Evolutionary conservation across 2,113 vertebrate species (phyloP).

Genomic region (Ochotona curzoniae): DNA sequence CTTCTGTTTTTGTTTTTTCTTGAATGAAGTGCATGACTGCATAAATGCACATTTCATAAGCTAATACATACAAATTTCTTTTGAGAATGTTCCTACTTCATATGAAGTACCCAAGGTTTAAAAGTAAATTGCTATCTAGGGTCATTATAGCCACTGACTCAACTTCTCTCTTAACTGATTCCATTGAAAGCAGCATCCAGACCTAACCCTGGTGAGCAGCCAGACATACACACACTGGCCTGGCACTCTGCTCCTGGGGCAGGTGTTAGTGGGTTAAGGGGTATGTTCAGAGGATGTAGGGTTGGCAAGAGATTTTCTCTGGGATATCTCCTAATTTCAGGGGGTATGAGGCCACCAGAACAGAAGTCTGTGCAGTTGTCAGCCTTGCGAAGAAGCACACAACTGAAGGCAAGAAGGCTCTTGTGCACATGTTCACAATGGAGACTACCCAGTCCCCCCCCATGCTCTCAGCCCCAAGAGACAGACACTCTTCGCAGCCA

Average conservation of each 20-base stretch:
- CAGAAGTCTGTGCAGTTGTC: neutral
- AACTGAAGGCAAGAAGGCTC: neutral
- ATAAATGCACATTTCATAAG: neutral
- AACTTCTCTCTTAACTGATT: neutral
- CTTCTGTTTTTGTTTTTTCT: conserved; percentile 4
- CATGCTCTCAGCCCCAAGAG: neutral
- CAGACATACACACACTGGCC: neutral
- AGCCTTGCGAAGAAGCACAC: neutral
- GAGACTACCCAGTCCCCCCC: neutral
- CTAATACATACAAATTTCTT: conserved; percentile 1
- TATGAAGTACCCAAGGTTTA: neutral
- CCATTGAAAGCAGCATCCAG: neutral
- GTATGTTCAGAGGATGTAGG: neutral
- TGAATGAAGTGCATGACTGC: neutral
- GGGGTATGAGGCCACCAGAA: neutral
- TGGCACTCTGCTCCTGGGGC: neutral
- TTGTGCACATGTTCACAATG: neutral
- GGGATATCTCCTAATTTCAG: neutral
- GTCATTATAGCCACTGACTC: neutral
- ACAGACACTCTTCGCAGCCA: neutral
- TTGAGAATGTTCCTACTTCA: neutral
- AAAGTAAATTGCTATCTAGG: conserved; percentile 23
- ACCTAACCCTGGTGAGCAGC: neutral
- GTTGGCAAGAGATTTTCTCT: neutral
- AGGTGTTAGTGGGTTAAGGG: neutral